Evolutionary conservation across 2,888 invertebrate species (phyloP).

Genomic region (Invenusta paracnida): DNA sequence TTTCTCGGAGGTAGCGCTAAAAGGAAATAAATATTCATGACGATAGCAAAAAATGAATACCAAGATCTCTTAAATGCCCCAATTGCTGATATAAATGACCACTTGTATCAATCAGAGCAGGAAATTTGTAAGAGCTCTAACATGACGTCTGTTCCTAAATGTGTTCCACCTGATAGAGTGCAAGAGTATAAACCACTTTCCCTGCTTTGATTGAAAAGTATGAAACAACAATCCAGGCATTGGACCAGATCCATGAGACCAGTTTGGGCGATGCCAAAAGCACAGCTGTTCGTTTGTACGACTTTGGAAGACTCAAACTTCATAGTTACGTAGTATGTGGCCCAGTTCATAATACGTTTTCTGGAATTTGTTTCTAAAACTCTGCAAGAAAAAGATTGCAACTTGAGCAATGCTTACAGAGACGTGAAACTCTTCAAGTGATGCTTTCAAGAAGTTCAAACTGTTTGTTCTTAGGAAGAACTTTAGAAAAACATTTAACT

Average conservation of each 20-base stretch:
- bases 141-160: neutral
- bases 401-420: neutral
- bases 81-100: neutral
- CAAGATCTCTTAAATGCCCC: neutral
- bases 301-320: neutral
- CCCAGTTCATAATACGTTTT: neutral
- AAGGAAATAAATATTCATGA: neutral
- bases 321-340: neutral
- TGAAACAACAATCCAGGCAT: neutral
- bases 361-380: neutral
- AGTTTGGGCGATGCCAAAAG: neutral
- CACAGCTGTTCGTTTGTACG: neutral
- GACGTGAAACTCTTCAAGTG: neutral
- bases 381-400: neutral
- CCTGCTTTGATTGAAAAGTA: neutral
- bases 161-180: neutral
- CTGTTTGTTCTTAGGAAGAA: too few species aligned
- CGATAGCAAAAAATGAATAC: neutral
- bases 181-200: neutral
- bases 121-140: neutral
- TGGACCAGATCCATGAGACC: neutral
- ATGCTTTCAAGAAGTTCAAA: too few species aligned
- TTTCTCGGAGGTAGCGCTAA: neutral
- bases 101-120: neutral
- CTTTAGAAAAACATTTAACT: too few species aligned